A percentile compares a stretch with the other conserved stretches of the same genome.
phyloP scores from a whole-genome alignment of 2,888 invertebrate species.

The Acleris cristana region DNA sequence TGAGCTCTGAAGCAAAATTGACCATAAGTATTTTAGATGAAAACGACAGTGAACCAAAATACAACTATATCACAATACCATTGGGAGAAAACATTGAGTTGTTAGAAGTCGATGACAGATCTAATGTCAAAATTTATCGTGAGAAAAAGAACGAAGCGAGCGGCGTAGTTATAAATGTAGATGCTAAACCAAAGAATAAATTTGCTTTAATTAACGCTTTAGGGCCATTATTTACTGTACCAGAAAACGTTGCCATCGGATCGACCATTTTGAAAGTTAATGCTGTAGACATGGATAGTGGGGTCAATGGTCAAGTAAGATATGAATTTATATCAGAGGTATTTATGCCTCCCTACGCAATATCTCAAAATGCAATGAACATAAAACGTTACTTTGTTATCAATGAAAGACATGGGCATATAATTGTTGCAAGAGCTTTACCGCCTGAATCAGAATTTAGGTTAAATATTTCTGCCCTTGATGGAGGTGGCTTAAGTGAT shows the following conservation, averaged over 20 bases:
- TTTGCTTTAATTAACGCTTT: slow-evolving; percentile 61
- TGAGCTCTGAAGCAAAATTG: slow-evolving; percentile 89
- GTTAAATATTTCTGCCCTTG: slow-evolving; percentile 89
- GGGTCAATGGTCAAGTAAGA: slow-evolving; percentile 87
- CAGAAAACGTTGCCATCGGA: slow-evolving; percentile 89
- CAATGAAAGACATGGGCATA: slow-evolving; percentile 89
- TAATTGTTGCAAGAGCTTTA: slow-evolving; percentile 87
- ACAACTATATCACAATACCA: slow-evolving; percentile 88
- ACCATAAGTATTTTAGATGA: slow-evolving; percentile 89
- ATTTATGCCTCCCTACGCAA: slow-evolving; percentile 82
- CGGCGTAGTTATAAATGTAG: slow-evolving; percentile 58
- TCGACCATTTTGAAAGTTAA: slow-evolving; percentile 87
- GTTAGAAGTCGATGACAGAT: slow-evolving; percentile 84
- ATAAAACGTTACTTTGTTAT: slow-evolving; percentile 88
- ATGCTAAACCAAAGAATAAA: slow-evolving; percentile 69
- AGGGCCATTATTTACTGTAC: slow-evolving; percentile 87
- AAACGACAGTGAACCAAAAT: slow-evolving; percentile 91
- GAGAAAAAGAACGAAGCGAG: slow-evolving; percentile 65
- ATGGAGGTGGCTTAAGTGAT: slow-evolving; percentile 89
- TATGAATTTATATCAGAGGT: slow-evolving; percentile 89
- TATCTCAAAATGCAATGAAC: slow-evolving; percentile 71
- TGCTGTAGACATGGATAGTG: slow-evolving; percentile 89
- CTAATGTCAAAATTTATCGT: slow-evolving; percentile 72
- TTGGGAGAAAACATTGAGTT: slow-evolving; percentile 87
- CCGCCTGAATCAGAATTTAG: slow-evolving; percentile 90